Percentiles rank a stretch among this genome's conserved stretches.
Conservation (phyloP, 1,140 invertebrate genomes). For the Aphelinus atriplicis region DNA sequence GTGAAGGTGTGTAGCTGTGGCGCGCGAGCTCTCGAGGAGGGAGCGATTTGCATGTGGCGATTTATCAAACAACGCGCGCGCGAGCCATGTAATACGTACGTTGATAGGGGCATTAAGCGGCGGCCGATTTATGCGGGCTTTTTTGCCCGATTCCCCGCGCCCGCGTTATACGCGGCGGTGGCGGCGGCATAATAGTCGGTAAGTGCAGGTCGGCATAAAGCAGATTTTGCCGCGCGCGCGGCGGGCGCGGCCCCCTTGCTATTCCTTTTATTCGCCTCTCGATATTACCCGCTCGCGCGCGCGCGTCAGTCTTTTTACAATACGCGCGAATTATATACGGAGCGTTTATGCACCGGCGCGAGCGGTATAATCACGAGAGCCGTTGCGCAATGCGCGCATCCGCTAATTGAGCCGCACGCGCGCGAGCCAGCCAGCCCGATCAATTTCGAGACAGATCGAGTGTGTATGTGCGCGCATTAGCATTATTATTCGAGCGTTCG, state of each 20-base stretch:
- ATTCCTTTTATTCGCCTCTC: neutral
- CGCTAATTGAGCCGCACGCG: constrained; percentile 18
- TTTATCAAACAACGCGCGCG: constrained; percentile 62
- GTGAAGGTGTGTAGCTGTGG: neutral
- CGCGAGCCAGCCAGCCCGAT: neutral
- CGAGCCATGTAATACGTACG: constrained; percentile 63
- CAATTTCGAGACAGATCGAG: neutral
- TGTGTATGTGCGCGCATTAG: neutral
- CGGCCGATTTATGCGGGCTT: constrained; percentile 56
- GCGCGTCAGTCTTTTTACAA: neutral
- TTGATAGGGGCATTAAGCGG: constrained; percentile 64
- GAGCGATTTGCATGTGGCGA: constrained; percentile 63
- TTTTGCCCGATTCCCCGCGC: constrained; percentile 42
- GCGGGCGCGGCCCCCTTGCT: constrained; percentile 5
- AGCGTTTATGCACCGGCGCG: constrained; percentile 6
- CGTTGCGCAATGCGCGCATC: neutral
- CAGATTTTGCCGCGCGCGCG: constrained; percentile 33
- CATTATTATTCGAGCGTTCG: neutral
- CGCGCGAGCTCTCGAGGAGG: neutral
- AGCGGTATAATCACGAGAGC: constrained; percentile 4
- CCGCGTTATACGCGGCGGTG: constrained; percentile 30
- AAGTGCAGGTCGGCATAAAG: constrained; percentile 39
- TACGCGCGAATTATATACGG: neutral
- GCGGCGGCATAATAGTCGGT: constrained; percentile 34
- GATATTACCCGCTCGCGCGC: neutral